Base-by-base conservation (phyloP, 1,140 invertebrate genomes). In the Cherax quadricarinatus region DNA sequence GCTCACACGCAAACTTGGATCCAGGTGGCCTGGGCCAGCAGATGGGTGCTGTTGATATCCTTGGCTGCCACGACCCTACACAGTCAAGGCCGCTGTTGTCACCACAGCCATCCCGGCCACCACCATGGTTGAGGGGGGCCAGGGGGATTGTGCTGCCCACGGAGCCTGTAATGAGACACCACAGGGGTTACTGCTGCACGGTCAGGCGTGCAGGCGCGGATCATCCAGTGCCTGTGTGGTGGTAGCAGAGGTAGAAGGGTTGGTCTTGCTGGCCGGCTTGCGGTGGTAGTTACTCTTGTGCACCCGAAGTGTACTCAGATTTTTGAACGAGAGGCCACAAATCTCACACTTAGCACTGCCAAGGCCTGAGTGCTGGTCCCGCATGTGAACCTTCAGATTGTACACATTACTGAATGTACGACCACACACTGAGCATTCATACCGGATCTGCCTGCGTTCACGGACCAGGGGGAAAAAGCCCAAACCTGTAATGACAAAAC, bases 261-360 rank as follows among this genome's bases (percentile, higher is more conserved):
- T 73, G 66, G 92, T 87, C 41, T 80, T 88, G 60, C 75, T 60
- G 79, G 86, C 89, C 49, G 78, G 78, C 51, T 82, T 92, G 84
- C 90, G 88, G 75, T 93, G 93, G 86, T 93, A 93, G 86, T 91
- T 93, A 90, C 93, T 93, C 89, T 91, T 93, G 86, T 93, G 93
- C 41, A 93, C 93, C 73, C 93, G 89, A 66, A 93, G 89, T 18
- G 93, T 93, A 86, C 93, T 93, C 86, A 91, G 88, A 88, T 93
- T 93, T 93, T 93, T 93, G 89, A 93, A 91, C 49, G 89, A 86
- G n/a, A 93, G 89, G 86, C 93, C 93, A 91, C 93, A 93, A 78
- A 93, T 75, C 41, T 93, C 93, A 80, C 93, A 93, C 30, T 88
- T 91, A 70, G 89, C 89, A 83, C 87, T 88, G 70, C 89, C 89